Evolutionary conservation across 2,888 invertebrate genomes (phyloP).

Genomic region (Nebria salina): DNA sequence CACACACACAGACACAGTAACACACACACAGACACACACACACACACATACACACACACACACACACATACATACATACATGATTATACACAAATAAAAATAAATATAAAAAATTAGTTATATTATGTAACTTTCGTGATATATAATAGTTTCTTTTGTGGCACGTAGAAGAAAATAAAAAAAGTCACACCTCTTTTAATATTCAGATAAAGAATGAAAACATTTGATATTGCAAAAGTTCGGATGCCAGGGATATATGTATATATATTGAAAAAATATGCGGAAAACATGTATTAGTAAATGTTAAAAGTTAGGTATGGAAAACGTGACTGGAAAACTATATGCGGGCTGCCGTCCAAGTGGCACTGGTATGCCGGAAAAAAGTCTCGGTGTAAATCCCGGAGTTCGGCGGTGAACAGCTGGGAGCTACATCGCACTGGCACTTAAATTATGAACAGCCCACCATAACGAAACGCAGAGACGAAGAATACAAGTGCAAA

Average conservation of each 20-base stretch:
- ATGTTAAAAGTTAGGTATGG: constrained; percentile 46
- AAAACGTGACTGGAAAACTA: constrained; percentile 38
- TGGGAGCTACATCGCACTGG: constrained; percentile 5
- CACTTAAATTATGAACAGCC: constrained; percentile 36
- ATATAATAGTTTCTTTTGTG: no score
- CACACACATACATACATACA: background rate
- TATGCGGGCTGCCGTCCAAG: background rate
- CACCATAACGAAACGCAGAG: constrained; percentile 1
- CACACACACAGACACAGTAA: no score
- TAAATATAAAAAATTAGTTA: no score
- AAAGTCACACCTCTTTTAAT: constrained; percentile 32
- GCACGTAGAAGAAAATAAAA: no score
- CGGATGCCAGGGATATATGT: background rate
- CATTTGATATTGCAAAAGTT: constrained; percentile 45
- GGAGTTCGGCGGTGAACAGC: constrained; percentile 10
- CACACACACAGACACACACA: background rate
- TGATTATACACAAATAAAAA: no score
- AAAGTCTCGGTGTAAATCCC: constrained; percentile 6
- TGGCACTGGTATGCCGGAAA: background rate
- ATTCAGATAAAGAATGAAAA: constrained; percentile 40
- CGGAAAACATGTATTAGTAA: constrained; percentile 46
- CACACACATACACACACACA: background rate
- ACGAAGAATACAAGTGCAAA: background rate
- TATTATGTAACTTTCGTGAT: no score
- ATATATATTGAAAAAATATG: constrained; percentile 46